phyloP scores from a whole-genome alignment of 2,888 invertebrate species.

The Aleiodes alternator region DNA sequence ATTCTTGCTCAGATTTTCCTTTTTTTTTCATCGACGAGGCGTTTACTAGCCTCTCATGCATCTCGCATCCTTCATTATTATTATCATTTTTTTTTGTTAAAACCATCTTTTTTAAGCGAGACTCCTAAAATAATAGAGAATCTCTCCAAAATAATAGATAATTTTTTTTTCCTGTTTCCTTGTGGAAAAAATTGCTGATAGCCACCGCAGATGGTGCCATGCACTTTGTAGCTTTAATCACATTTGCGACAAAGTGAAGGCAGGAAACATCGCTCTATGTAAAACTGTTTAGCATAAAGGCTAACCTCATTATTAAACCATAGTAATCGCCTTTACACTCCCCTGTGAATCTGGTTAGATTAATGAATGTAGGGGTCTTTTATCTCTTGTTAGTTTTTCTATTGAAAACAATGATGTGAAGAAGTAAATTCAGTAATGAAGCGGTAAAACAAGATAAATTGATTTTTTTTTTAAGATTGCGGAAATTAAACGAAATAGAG shows the following conservation, averaged over 20 bases:
- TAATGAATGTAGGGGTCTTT: background rate
- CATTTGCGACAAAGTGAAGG: conserved; percentile 23
- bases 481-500: no score
- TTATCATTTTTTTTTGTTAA: no score
- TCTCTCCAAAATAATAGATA: background rate
- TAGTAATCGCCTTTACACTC: conserved; percentile 35
- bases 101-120: no score
- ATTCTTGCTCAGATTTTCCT: conserved; percentile 1
- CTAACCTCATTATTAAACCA: conserved; percentile 36
- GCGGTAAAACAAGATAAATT: no score
- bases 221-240: conserved; percentile 43
- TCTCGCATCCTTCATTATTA: background rate
- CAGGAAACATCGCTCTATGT: conserved; percentile 30
- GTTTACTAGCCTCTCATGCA: background rate
- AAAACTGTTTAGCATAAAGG: conserved; percentile 43
- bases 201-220: conserved; percentile 12
- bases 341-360: background rate
- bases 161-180: background rate
- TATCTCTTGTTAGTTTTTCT: background rate
- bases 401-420: no score
- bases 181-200: conserved; percentile 7
- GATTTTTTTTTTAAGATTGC: no score
- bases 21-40: background rate
- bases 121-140: no score
- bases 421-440: no score